A percentile compares a stretch with the other conserved stretches of the same genome.
phyloP scores from a whole-genome alignment of 2,888 invertebrate genomes.

The Campaea margaritaria region DNA sequence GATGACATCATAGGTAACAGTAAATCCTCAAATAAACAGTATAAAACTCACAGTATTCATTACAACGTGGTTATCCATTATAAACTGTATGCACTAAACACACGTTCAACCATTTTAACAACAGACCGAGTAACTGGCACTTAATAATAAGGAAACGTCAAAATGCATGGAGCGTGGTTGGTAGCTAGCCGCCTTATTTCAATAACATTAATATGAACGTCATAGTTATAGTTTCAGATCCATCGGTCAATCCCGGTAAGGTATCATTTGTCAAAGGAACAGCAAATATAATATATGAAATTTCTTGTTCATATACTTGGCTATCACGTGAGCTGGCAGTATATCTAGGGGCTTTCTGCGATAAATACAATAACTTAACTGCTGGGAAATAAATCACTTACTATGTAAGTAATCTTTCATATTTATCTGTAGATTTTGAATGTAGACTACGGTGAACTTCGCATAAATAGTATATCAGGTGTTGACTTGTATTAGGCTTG shows the following conservation, averaged over 20 bases:
- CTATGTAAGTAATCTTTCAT: no score
- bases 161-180: conserved; percentile 49
- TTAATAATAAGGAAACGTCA: conserved; percentile 56
- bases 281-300: background rate
- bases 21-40: background rate
- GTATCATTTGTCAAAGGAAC: background rate
- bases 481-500: no score
- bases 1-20: conserved; percentile 9
- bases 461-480: no score
- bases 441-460: no score
- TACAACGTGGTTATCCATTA: conserved; percentile 36
- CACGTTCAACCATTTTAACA: conserved; percentile 41
- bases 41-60: conserved; percentile 39
- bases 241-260: background rate
- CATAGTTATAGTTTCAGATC: conserved; percentile 26
- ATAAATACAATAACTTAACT: no score
- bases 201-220: conserved; percentile 51
- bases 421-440: no score
- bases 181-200: conserved; percentile 47
- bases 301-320: background rate
- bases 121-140: conserved; percentile 44
- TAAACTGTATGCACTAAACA: conserved; percentile 29
- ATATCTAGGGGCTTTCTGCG: no score
- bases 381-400: no score
- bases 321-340: no score